Percentiles rank a stretch among this genome's conserved stretches.
These are phyloP conservation scores for Montipora cactus DNA, from an alignment of 64 coral and sea anemone genomes.

Conservation along the genomic window DNA sequence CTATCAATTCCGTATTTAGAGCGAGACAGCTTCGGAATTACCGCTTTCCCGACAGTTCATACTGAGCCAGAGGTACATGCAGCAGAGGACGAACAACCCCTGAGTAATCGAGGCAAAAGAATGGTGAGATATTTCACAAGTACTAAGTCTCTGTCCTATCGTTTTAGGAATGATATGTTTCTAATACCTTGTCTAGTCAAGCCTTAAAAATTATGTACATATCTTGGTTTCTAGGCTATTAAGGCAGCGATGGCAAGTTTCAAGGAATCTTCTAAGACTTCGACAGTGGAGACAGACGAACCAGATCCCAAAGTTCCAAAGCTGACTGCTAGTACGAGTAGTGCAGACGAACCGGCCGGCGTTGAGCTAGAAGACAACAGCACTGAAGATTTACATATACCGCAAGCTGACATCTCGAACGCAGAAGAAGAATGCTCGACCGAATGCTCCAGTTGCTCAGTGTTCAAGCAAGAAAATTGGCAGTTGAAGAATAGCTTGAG, in stretches of 20 bases:
- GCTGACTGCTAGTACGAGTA: background rate
- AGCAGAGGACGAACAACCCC: slow-evolving; percentile 12
- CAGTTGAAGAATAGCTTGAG: background rate
- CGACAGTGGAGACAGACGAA: background rate
- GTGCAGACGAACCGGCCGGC: background rate
- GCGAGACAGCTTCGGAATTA: slow-evolving; percentile 21
- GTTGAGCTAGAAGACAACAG: background rate
- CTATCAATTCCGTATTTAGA: background rate
- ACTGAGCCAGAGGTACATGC: background rate
- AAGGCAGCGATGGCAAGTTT: background rate
- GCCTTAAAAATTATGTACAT: background rate
- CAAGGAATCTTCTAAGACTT: background rate
- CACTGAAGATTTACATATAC: slow-evolving; percentile 10
- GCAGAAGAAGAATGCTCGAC: slow-evolving; percentile 5
- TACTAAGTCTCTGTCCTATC: background rate
- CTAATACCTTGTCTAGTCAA: background rate
- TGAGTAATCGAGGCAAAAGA: slow-evolving; percentile 15
- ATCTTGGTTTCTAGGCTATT: background rate
- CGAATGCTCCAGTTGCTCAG: slow-evolving; percentile 4
- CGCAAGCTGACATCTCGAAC: background rate
- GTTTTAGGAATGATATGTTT: slow-evolving; percentile 1
- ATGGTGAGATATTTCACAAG: background rate
- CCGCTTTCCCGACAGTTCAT: background rate
- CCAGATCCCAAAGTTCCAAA: background rate
- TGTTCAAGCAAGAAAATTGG: background rate